Conservation (phyloP, 2,888 invertebrate species). For the Stenolophus ochropezus region DNA sequence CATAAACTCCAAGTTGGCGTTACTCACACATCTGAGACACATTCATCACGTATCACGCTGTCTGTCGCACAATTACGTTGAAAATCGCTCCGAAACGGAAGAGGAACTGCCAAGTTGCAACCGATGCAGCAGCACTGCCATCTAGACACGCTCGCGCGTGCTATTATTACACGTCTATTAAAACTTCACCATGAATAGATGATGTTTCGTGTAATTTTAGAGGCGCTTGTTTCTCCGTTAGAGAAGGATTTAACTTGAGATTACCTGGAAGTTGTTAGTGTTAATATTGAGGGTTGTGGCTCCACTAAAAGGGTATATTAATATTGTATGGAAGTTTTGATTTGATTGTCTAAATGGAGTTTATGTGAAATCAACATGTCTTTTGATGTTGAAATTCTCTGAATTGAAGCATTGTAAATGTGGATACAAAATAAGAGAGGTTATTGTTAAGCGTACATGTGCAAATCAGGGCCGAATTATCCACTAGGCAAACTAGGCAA, state of each 20-base stretch:
- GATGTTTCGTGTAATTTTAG: slow-evolving; percentile 17
- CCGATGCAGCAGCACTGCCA: background rate
- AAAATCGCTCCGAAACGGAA: slow-evolving; percentile 10
- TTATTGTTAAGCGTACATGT: no score
- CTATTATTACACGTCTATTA: slow-evolving; percentile 6
- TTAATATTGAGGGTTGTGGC: background rate
- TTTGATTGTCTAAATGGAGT: background rate
- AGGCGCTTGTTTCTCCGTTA: background rate
- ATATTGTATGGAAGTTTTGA: background rate
- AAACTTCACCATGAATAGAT: slow-evolving; percentile 6
- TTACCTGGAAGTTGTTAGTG: background rate
- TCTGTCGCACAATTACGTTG: slow-evolving; percentile 17
- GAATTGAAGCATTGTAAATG: no score
- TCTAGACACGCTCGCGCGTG: background rate
- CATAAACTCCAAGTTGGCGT: slow-evolving; percentile 1
- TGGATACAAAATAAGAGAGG: no score
- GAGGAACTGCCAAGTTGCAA: background rate
- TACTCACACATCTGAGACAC: background rate
- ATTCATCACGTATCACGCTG: background rate
- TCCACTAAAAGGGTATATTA: background rate
- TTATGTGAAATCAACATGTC: background rate
- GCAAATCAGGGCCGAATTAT: no score
- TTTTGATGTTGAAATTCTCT: background rate
- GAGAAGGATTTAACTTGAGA: background rate
- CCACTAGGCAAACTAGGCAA: no score